phyloP scores from a whole-genome alignment of 2,797 vertebrate genomes.

The Onychomys torridus region DNA sequence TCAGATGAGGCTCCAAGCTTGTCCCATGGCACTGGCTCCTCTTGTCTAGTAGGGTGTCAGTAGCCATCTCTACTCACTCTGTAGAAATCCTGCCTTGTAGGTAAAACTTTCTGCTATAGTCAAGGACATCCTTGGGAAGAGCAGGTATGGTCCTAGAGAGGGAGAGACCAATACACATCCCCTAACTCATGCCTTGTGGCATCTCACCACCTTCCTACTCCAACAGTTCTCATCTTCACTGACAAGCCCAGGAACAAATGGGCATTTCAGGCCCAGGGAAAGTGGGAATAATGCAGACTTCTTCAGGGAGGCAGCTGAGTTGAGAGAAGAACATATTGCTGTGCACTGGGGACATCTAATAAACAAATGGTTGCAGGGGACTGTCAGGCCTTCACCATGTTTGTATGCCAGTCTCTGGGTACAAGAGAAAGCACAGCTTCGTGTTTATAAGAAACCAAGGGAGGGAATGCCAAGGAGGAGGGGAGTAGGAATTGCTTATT shows the following conservation, averaged over 20 bases:
- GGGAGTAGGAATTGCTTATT: fast-evolving
- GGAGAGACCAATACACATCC: fast-evolving
- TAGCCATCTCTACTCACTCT: neutral
- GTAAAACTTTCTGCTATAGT: neutral
- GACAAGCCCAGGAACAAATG: fast-evolving
- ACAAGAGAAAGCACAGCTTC: neutral
- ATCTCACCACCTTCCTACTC: fast-evolving
- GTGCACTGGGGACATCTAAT: neutral
- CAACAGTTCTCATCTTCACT: neutral
- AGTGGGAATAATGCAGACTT: neutral
- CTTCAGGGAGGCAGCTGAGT: neutral
- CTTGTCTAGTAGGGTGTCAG: fast-evolving
- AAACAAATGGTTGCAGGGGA: neutral
- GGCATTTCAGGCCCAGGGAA: fast-evolving
- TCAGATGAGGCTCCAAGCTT: fast-evolving
- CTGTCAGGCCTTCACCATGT: fast-evolving
- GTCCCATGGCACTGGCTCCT: fast-evolving
- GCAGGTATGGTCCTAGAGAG: too few relatives aligned
- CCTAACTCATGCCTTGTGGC: fast-evolving
- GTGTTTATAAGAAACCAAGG: fast-evolving
- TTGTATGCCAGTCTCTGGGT: fast-evolving
- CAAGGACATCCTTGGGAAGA: fast-evolving
- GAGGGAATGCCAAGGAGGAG: too few relatives aligned
- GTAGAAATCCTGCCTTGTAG: fast-evolving
- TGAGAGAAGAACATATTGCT: neutral